Evolutionary conservation across 2,888 invertebrate genomes (phyloP).

Genomic region (Gerris lacustris): DNA sequence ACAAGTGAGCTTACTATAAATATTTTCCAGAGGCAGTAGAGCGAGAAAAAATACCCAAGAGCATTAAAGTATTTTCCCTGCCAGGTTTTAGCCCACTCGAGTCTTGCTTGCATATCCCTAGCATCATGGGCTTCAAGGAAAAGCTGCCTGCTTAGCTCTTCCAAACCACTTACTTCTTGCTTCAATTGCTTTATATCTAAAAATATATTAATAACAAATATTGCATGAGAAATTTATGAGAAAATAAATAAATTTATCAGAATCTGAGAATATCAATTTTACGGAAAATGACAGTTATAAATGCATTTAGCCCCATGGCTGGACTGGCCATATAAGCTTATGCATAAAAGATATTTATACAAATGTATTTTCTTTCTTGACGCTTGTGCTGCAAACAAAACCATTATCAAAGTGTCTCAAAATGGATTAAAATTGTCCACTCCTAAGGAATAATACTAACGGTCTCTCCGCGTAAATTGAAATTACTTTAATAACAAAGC

Average conservation of each 20-base stretch:
- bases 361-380: too few relatives aligned
- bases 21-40: conserved; percentile 98
- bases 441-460: too few relatives aligned
- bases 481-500: too few relatives aligned
- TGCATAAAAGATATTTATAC: too few relatives aligned
- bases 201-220: conserved; percentile 2
- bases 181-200: conserved; percentile 63
- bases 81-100: conserved; percentile 90
- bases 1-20: conserved; percentile 67
- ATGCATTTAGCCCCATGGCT: too few relatives aligned
- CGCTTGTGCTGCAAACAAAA: too few relatives aligned
- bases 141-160: conserved; percentile 83
- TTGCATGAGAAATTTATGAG: neutral
- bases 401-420: too few relatives aligned
- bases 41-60: conserved; percentile 93
- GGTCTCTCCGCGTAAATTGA: too few relatives aligned
- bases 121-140: conserved; percentile 94
- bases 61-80: conserved; percentile 98
- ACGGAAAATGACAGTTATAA: too few relatives aligned
- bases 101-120: conserved; percentile 77
- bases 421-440: too few relatives aligned
- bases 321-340: too few relatives aligned
- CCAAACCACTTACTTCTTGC: conserved; percentile 73
- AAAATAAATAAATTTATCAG: neutral
- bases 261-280: too few relatives aligned